These are phyloP conservation scores for Corythaeola cristata DNA, from an alignment of 2,113 vertebrate species.

Conservation along the genomic window DNA sequence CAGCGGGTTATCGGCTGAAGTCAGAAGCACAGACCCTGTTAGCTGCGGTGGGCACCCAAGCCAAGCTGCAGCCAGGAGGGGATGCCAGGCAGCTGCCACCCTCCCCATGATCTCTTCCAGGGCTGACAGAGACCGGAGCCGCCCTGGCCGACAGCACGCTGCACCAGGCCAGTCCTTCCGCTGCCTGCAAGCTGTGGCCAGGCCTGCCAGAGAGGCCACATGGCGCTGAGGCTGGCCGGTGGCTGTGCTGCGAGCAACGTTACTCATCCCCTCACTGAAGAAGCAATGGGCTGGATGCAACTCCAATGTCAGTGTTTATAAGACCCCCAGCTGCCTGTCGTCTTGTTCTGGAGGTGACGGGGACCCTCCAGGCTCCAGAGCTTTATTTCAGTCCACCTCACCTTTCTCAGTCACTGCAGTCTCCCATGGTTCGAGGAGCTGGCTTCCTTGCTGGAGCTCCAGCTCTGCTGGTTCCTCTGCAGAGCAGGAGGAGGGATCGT, in stretches of 20 bases:
- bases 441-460: neutral
- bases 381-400: neutral
- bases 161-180: neutral
- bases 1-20: neutral
- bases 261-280: neutral
- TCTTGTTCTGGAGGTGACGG: neutral
- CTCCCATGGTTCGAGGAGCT: neutral
- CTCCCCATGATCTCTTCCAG: neutral
- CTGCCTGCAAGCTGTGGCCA: neutral
- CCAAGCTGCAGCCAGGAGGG: neutral
- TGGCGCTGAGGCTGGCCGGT: neutral
- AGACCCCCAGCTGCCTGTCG: neutral
- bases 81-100: neutral
- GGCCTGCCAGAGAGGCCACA: neutral
- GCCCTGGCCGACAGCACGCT: neutral
- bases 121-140: neutral
- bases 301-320: neutral
- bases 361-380: neutral
- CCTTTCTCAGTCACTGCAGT: neutral
- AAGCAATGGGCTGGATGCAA: neutral
- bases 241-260: neutral
- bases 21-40: neutral
- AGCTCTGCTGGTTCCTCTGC: neutral
- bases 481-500: neutral
- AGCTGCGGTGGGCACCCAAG: neutral